phyloP scores from a whole-genome alignment of 2,797 vertebrate species.

The Sarcophilus harrisii region DNA sequence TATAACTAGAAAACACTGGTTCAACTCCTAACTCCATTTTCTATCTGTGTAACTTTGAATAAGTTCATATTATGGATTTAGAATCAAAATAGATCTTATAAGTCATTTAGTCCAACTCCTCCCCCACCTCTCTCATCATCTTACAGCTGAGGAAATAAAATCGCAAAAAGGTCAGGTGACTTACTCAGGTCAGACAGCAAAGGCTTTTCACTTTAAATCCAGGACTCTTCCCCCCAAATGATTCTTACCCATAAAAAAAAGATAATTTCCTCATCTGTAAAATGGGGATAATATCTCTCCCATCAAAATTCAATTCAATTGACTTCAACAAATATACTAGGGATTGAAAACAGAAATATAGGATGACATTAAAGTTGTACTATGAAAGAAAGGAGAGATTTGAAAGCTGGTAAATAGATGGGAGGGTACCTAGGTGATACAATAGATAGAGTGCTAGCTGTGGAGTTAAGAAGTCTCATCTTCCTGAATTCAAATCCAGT shows the following conservation, averaged over 20 bases:
- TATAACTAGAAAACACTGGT: background rate
- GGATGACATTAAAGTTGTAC: background rate
- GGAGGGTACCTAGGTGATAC: background rate
- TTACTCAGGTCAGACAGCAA: background rate
- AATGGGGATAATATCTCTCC: background rate
- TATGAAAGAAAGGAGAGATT: background rate
- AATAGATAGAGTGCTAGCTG: background rate
- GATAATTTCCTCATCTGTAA: background rate
- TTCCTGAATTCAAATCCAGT: background rate
- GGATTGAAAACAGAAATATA: background rate
- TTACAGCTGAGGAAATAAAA: background rate
- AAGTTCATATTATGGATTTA: background rate
- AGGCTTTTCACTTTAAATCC: background rate
- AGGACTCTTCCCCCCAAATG: background rate
- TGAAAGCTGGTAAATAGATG: background rate
- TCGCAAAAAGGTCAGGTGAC: background rate
- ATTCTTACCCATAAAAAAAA: background rate
- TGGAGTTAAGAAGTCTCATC: background rate
- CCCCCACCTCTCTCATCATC: background rate
- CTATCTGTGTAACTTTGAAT: background rate
- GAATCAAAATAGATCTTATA: background rate
- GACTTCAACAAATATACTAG: background rate
- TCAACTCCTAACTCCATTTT: background rate
- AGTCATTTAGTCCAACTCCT: background rate
- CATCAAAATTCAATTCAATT: background rate